These are phyloP conservation scores for Syngnathoides biaculeatus DNA, from an alignment of 2,113 vertebrate genomes.

Conservation along the genomic window DNA sequence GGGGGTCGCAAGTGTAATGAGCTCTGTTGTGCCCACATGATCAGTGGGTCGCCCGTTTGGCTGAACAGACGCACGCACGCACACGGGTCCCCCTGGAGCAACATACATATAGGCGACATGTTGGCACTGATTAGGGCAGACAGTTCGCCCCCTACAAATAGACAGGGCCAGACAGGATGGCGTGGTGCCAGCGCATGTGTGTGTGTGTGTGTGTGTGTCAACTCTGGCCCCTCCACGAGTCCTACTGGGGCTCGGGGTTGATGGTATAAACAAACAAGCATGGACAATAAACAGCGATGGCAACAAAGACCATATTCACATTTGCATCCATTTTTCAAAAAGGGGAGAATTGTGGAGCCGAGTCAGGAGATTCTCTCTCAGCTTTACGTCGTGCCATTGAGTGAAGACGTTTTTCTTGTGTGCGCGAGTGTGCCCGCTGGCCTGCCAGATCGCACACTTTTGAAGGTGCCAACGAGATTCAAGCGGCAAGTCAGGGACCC, in stretches of 20 bases:
- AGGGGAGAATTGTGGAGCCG: slow-evolving; percentile 3
- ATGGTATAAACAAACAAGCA: slow-evolving; percentile 54
- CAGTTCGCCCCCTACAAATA: slow-evolving; percentile 60
- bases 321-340: neutral
- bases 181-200: slow-evolving; percentile 49
- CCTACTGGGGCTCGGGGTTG: slow-evolving; percentile 50
- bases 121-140: slow-evolving; percentile 73
- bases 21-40: slow-evolving; percentile 57
- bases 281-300: neutral
- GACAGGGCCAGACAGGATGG: slow-evolving; percentile 68
- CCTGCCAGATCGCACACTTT: slow-evolving; percentile 37
- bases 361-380: slow-evolving; percentile 27
- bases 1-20: slow-evolving; percentile 63
- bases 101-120: slow-evolving; percentile 65
- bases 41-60: slow-evolving; percentile 43
- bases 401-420: slow-evolving; percentile 13
- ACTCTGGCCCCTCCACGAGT: slow-evolving; percentile 40
- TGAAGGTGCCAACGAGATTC: slow-evolving; percentile 61
- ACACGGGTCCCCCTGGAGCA: slow-evolving; percentile 57
- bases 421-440: slow-evolving; percentile 9
- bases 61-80: slow-evolving; percentile 35
- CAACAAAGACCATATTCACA: slow-evolving; percentile 1
- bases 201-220: slow-evolving; percentile 24
- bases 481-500: slow-evolving; percentile 28
- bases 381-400: slow-evolving; percentile 18